Evolutionary conservation across 1,140 invertebrate genomes (phyloP).

Genomic region (Ceratina australensis): DNA sequence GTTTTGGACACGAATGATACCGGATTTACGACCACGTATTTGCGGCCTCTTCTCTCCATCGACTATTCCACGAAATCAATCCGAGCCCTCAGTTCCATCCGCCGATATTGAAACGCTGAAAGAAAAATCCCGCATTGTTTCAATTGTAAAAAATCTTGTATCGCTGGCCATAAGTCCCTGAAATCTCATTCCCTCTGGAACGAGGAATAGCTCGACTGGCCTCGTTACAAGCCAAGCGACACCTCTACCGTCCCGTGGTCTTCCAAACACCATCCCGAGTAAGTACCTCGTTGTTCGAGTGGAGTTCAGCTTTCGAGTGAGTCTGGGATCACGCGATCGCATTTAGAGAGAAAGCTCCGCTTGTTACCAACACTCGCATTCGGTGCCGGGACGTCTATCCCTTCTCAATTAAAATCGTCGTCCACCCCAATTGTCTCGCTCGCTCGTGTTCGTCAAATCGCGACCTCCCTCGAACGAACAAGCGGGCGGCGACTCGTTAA

Average conservation of each 20-base stretch:
- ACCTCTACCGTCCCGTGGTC: background rate
- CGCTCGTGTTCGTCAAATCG: background rate
- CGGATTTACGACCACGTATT: slow-evolving; percentile 1
- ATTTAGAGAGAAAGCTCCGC: background rate
- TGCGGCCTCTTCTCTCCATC: background rate
- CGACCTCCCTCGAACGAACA: too few relatives aligned
- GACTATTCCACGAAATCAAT: background rate
- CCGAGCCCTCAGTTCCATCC: too few relatives aligned
- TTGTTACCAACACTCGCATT: background rate
- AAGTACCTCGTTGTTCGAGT: background rate
- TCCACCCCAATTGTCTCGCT: slow-evolving; percentile 3
- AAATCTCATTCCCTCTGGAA: background rate
- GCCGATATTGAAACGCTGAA: too few relatives aligned
- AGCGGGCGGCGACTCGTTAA: too few relatives aligned
- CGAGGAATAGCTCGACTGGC: background rate
- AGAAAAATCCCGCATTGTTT: background rate
- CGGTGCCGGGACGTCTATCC: background rate
- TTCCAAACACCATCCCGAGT: background rate
- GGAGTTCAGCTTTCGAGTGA: background rate
- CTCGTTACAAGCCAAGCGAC: background rate
- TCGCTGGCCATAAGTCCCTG: too few relatives aligned
- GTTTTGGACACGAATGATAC: slow-evolving; percentile 7
- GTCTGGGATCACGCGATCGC: background rate
- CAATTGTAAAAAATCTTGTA: background rate
- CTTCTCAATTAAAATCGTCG: slow-evolving; percentile 10